Percentiles rank a stretch among this genome's conserved stretches.
These are phyloP conservation scores for Gallinago media DNA, from an alignment of 2,113 vertebrate genomes.

Conservation along the genomic window DNA sequence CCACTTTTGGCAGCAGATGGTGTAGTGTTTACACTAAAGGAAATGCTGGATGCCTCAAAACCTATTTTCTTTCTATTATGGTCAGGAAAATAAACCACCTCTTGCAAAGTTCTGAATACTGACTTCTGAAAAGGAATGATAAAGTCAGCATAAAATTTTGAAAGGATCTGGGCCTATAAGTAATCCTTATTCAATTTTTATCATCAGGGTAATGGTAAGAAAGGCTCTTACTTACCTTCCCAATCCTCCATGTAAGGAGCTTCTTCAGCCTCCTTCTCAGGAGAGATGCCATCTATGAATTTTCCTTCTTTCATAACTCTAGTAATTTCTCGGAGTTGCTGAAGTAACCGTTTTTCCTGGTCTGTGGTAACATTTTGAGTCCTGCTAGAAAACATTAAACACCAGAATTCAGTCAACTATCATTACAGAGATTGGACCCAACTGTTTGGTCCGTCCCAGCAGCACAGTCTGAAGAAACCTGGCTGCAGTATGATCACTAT, in stretches of 20 bases:
- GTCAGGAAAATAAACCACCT: not conserved
- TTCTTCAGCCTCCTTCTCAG: slow-evolving; percentile 88
- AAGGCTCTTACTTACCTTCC: slow-evolving; percentile 78
- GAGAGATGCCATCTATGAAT: slow-evolving; percentile 81
- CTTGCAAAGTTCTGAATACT: not conserved
- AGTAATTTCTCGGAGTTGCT: slow-evolving; percentile 93
- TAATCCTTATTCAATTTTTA: not conserved
- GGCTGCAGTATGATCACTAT: not conserved
- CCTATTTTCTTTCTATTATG: not conserved
- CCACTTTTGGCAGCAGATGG: not conserved
- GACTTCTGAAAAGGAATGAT: not conserved
- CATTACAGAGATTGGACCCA: not conserved
- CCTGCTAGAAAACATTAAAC: slow-evolving; percentile 70
- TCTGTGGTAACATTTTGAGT: slow-evolving; percentile 82
- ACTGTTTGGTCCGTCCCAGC: not conserved
- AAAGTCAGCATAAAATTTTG: not conserved
- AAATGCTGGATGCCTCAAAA: slow-evolving; percentile 5
- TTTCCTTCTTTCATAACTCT: slow-evolving; percentile 94
- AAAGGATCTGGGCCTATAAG: not conserved
- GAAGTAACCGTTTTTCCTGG: slow-evolving; percentile 90
- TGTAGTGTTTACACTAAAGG: not conserved
- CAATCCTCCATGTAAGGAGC: slow-evolving; percentile 87
- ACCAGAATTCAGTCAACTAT: not conserved
- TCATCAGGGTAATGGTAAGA: not conserved
- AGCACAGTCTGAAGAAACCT: not conserved